A percentile compares a stretch with the other conserved stretches of the same genome.
Evolutionary conservation across 2,113 vertebrate species (phyloP).

Genomic region (Bolborhynchus lineola): DNA sequence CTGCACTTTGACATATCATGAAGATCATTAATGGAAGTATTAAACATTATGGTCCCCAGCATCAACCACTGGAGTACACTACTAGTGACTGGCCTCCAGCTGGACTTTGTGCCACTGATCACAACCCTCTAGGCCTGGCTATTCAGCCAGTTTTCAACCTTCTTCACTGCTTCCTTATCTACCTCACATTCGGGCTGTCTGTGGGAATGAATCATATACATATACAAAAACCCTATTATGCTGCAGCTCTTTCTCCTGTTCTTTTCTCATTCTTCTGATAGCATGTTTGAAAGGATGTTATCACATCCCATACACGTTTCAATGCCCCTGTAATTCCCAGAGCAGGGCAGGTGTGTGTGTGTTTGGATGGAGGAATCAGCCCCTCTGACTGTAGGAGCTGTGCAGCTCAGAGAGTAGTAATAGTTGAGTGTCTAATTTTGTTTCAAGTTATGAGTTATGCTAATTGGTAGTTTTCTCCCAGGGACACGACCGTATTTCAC

Average conservation of each 20-base stretch:
- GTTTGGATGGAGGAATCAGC: not conserved
- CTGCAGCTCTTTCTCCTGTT: not conserved
- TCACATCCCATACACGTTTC: not conserved
- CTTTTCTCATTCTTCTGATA: not conserved
- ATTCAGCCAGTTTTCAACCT: not conserved
- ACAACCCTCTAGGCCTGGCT: not conserved
- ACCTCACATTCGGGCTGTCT: not conserved
- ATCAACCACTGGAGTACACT: not conserved
- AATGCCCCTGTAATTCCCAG: not conserved
- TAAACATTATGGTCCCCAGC: not conserved
- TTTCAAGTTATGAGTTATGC: not conserved
- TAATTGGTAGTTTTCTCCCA: not conserved
- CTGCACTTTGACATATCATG: not conserved
- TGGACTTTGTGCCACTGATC: not conserved
- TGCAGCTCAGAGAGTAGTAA: not conserved
- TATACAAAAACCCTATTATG: not conserved
- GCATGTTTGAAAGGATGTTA: not conserved
- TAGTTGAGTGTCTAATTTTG: not conserved
- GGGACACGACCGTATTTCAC: not conserved
- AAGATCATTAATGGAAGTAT: not conserved
- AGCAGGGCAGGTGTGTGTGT: rapidly evolving
- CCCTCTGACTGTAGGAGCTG: not conserved
- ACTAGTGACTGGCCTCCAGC: not conserved
- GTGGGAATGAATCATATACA: not conserved
- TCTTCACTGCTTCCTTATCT: not conserved